A percentile compares a stretch with the other conserved stretches of the same genome.
Evolutionary conservation across 2,888 invertebrate genomes (phyloP).

Genomic region (Schizaphis graminum): DNA sequence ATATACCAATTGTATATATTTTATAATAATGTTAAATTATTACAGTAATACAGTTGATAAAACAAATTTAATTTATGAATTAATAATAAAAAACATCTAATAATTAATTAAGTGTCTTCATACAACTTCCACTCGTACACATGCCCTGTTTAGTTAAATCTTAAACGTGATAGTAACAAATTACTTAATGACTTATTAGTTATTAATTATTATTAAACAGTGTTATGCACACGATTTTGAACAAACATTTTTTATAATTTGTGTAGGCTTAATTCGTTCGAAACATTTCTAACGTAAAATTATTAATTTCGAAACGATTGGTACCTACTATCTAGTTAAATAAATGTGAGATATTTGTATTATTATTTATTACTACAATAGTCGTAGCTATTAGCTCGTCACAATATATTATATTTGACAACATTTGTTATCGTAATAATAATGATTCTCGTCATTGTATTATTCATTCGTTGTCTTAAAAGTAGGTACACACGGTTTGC

Average conservation of each 20-base stretch:
- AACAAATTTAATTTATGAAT: neutral
- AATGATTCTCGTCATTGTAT: neutral
- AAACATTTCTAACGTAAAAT: neutral
- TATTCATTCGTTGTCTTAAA: conserved; percentile 20
- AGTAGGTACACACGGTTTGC: neutral
- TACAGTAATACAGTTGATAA: neutral
- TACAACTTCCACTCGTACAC: neutral
- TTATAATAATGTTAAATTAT: neutral
- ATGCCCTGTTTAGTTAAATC: neutral
- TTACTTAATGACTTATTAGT: neutral
- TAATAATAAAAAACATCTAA: neutral
- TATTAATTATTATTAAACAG: neutral
- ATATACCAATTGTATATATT: neutral
- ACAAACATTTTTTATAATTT: neutral
- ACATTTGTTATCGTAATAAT: neutral
- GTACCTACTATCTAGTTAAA: neutral
- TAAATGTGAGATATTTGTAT: neutral
- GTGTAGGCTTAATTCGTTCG: neutral
- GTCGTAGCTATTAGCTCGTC: neutral
- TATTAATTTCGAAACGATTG: neutral
- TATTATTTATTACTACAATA: neutral
- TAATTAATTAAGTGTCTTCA: neutral
- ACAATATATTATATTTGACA: neutral
- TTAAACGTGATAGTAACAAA: neutral
- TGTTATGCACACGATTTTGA: neutral